Base-by-base conservation (phyloP, 1,140 invertebrate species). In the Cotesia chilonis region DNA sequence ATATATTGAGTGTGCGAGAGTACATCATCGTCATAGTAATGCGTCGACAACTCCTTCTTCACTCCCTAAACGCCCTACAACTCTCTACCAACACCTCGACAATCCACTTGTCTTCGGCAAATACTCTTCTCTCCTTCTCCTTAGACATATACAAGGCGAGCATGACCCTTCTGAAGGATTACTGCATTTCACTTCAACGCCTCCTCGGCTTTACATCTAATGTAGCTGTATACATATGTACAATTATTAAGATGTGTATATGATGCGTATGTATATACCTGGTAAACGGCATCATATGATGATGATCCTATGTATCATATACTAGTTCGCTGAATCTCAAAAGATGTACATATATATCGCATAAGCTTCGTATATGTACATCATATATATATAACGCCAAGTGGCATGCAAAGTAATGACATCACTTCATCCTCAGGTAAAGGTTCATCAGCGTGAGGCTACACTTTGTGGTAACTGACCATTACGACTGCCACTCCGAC, bases 31-130 rank as follows among this genome's bases (percentile, higher is more conserved):
- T 51, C 59, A 70, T 61, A n/a, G 60, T 12, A 38, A 37, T 28
- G 60, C 60, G 60, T 63, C 60, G 60, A 37, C 60, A 38, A n/a
- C 60, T 63, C 9, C 17, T 28, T 55, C 54, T 59, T 5, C 17
- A 20, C 17, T 20, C 20, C 57, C 17, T 59, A 7, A 59, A 59
- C 9, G 57, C 17, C 57, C 57, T 59, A 20, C 14, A 59, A 59
- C 57, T 63, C 60, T 63, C 60, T n/a, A 63, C 60, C 60, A 63
- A 63, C 60, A 63, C 60, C 60, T 63, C 60, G 35, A 63, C 60
- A 63, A 63, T 63, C 60, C 35, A 37, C 60, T 38, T 63, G 60
- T 63, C 60, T 37, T 61, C 17, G 4, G n/a, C 20, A 20, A 28
- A 35, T 36, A 10, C 28, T 36, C 20, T 20, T 61, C 20, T 20